Conservation (phyloP, 2,113 vertebrate species). For the Hydropotes inermis region DNA sequence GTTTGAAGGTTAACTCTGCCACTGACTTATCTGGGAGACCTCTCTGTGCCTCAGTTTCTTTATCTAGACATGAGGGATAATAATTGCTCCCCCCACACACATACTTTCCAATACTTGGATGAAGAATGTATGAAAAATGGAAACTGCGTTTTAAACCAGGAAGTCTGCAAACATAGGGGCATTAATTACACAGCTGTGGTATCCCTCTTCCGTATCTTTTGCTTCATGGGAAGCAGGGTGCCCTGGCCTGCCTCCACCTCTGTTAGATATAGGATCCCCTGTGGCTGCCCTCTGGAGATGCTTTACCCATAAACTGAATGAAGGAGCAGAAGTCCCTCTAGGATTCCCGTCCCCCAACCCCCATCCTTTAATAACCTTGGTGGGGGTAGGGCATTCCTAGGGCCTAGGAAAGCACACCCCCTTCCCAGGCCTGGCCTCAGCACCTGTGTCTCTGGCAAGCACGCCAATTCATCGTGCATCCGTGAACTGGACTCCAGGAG, state of each 20-base stretch:
- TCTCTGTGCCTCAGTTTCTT: not conserved
- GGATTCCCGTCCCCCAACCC: not conserved
- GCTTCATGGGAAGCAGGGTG: not conserved
- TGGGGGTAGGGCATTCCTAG: not conserved
- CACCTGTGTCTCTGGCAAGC: not conserved
- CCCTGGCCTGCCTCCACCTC: not conserved
- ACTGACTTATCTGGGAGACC: not conserved
- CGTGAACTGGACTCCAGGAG: not conserved
- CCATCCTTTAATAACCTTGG: not conserved
- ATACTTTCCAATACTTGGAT: not conserved
- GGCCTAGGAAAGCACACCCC: not conserved
- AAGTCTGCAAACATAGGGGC: not conserved
- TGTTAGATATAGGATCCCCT: not conserved
- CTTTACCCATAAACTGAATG: not conserved
- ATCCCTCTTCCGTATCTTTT: not conserved
- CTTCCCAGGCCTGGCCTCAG: not conserved
- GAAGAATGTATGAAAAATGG: not conserved
- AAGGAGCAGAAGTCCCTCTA: not conserved
- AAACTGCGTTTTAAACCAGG: not conserved
- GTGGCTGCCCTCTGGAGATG: no score
- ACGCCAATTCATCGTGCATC: rapidly evolving
- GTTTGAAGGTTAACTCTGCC: not conserved
- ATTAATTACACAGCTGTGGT: not conserved
- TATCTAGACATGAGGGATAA: not conserved
- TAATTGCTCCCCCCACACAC: not conserved